Percentiles rank a stretch among this genome's conserved stretches.
phyloP scores from a whole-genome alignment of 2,888 invertebrate species.

The Eristalis tenax region DNA sequence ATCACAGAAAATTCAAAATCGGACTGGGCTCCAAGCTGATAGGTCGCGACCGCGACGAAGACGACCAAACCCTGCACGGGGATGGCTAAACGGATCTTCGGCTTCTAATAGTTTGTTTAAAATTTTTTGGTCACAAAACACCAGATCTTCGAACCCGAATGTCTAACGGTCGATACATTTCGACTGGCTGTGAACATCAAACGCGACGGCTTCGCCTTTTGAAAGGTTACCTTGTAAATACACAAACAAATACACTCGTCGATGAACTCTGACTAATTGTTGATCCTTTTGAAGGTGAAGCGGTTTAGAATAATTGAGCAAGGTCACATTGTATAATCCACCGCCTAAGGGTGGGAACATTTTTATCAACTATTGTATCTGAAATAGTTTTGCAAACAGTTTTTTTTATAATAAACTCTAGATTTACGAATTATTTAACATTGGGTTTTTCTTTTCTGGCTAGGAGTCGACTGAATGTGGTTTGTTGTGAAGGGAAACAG shows the following conservation, averaged over 20 bases:
- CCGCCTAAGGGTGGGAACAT: not conserved
- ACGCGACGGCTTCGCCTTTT: not conserved
- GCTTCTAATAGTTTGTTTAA: not conserved
- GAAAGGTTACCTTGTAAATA: not conserved
- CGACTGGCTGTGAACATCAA: not conserved
- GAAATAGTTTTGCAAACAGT: conserved; percentile 2
- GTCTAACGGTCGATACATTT: not conserved
- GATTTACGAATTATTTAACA: not conserved
- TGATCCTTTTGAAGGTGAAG: not conserved
- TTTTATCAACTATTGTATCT: conserved; percentile 19
- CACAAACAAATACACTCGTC: not conserved
- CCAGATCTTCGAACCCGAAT: too few relatives aligned
- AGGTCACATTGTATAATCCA: conserved; percentile 10
- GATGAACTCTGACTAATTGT: not conserved
- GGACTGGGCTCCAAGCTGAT: conserved; percentile 61
- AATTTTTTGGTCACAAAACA: not conserved
- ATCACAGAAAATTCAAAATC: conserved; percentile 75
- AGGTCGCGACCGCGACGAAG: conserved; percentile 73
- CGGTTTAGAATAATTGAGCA: conserved; percentile 7
- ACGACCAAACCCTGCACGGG: conserved; percentile 78
- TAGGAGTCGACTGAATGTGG: too few relatives aligned
- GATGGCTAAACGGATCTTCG: conserved; percentile 72
- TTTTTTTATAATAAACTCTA: conserved; percentile 32
- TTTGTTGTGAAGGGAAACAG: too few relatives aligned
- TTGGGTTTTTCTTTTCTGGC: not conserved